phyloP scores from a whole-genome alignment of 2,888 invertebrate genomes.

The Acanthosepion lycidas region DNA sequence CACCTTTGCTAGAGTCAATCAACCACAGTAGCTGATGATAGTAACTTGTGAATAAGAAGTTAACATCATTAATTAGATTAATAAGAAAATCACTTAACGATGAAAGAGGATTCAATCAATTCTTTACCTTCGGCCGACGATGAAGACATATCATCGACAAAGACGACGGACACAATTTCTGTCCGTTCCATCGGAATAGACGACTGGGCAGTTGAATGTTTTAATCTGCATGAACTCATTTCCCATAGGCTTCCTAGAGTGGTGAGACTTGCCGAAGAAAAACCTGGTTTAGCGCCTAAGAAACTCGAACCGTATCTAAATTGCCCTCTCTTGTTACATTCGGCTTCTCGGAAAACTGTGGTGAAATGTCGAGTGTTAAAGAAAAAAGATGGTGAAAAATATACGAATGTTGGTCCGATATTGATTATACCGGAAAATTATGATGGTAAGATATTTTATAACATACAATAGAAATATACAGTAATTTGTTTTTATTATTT shows the following conservation, averaged over 20 bases:
- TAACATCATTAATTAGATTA: background rate
- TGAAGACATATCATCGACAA: background rate
- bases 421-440: conserved; percentile 62
- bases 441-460: conserved; percentile 51
- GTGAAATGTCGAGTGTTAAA: conserved; percentile 47
- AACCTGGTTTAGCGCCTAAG: background rate
- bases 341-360: background rate
- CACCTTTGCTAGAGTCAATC: background rate
- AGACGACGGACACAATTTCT: background rate
- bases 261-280: background rate
- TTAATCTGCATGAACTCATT: background rate
- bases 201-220: background rate
- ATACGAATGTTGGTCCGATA: conserved; percentile 67
- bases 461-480: too few relatives aligned
- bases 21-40: background rate
- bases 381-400: conserved; percentile 60
- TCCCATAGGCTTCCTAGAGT: background rate
- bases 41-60: background rate
- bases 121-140: background rate
- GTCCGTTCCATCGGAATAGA: background rate
- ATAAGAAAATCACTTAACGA: background rate
- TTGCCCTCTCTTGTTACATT: background rate
- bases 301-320: background rate
- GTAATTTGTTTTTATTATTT: too few relatives aligned
- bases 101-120: background rate